phyloP scores from a whole-genome alignment of 2,888 invertebrate genomes.

The Gandaritis pyraliata region DNA sequence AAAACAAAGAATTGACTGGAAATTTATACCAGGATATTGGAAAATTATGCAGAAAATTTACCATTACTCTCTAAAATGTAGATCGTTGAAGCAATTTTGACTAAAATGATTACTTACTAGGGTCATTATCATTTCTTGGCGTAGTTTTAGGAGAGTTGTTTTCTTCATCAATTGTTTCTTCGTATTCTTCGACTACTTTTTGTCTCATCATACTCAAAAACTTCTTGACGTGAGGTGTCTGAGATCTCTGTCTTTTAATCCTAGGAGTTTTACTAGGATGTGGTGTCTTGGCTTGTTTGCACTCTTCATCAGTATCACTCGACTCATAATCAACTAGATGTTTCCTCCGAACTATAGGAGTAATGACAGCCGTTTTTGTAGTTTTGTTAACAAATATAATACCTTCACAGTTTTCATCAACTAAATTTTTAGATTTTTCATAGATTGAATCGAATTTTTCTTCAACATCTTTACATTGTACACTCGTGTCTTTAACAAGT shows the following conservation, averaged over 20 bases:
- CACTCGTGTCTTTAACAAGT: constrained; percentile 52
- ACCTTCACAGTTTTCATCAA: constrained; percentile 62
- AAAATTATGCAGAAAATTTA: constrained; percentile 29
- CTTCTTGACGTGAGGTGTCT: constrained; percentile 74
- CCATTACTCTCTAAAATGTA: constrained; percentile 19
- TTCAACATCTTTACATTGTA: constrained; percentile 53
- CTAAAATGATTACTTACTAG: constrained; percentile 48
- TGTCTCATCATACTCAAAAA: constrained; percentile 61
- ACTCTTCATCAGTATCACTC: constrained; percentile 63
- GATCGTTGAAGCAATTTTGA: constrained; percentile 10
- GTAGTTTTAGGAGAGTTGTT: constrained; percentile 57
- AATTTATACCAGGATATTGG: constrained; percentile 26
- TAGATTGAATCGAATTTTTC: constrained; percentile 71
- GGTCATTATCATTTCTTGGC: constrained; percentile 54
- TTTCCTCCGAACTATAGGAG: constrained; percentile 68
- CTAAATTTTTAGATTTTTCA: constrained; percentile 56
- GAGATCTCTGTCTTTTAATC: constrained; percentile 58
- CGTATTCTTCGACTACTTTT: constrained; percentile 61
- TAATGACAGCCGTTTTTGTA: constrained; percentile 73
- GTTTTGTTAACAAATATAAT: constrained; percentile 63
- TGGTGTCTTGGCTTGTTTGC: constrained; percentile 51
- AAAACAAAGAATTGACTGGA: constrained; percentile 30
- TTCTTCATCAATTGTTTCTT: constrained; percentile 55
- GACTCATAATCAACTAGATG: constrained; percentile 74
- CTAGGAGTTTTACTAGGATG: constrained; percentile 68